Evolutionary conservation across 2,797 vertebrate genomes (phyloP).

Genomic region (Tiaroga cobitis): DNA sequence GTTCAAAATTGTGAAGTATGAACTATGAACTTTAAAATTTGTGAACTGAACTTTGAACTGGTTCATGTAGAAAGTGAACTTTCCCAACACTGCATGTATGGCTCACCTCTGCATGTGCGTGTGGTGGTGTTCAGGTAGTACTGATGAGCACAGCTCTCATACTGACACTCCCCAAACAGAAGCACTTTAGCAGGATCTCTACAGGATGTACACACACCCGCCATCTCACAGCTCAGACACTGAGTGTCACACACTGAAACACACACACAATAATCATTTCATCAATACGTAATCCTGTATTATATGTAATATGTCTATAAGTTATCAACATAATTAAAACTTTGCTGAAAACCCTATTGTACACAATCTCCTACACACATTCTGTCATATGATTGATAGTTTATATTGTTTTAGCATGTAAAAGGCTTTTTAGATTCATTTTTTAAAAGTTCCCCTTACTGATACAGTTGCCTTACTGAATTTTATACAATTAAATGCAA

Average conservation of each 20-base stretch:
- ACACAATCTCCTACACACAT: not conserved
- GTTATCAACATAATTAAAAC: not conserved
- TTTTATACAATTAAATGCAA: not conserved
- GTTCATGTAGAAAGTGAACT: no score
- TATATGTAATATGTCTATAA: not conserved
- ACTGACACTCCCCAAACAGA: constrained; percentile 91
- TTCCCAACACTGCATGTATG: no score
- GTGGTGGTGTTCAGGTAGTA: constrained; percentile 90
- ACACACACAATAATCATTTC: constrained; percentile 9
- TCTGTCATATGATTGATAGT: not conserved
- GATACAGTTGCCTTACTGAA: no score
- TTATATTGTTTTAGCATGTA: not conserved
- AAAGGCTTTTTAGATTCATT: not conserved
- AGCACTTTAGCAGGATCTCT: constrained; percentile 87
- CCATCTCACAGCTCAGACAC: constrained; percentile 84
- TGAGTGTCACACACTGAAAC: constrained; percentile 81
- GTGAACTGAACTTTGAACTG: no score
- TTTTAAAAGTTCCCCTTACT: not conserved
- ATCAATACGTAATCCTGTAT: not conserved
- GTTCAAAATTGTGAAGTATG: no score
- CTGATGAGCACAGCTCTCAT: constrained; percentile 89
- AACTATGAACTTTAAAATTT: no score
- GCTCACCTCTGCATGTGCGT: constrained; percentile 86
- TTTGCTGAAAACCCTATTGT: not conserved
- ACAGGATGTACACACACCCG: constrained; percentile 83